phyloP scores from a whole-genome alignment of 2,113 vertebrate genomes.

The Pelecanus crispus region DNA sequence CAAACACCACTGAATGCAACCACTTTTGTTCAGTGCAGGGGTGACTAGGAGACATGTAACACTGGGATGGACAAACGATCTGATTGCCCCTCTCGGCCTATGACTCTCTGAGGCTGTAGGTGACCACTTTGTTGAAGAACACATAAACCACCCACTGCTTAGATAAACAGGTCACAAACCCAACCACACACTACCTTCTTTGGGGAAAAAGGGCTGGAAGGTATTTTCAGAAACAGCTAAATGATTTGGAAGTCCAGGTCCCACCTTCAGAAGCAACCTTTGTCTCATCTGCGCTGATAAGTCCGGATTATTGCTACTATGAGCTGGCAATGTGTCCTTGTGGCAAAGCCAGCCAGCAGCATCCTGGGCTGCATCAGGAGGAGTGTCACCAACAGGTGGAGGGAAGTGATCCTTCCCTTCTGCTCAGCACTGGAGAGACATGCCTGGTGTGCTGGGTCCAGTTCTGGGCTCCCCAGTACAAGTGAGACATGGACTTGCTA shows the following conservation, averaged over 20 bases:
- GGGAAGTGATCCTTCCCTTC: neutral
- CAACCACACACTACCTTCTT: neutral
- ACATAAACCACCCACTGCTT: neutral
- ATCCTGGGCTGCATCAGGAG: neutral
- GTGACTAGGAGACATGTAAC: neutral
- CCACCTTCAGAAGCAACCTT: neutral
- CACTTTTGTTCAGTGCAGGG: neutral
- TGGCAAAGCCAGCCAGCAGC: neutral
- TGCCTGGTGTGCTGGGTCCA: neutral
- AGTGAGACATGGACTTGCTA: neutral
- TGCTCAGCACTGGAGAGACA: neutral
- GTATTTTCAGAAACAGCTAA: neutral
- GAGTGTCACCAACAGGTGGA: neutral
- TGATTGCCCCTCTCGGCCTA: neutral
- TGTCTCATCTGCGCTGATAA: neutral
- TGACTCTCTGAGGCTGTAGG: neutral
- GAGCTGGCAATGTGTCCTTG: neutral
- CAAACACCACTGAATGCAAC: neutral
- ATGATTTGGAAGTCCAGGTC: neutral
- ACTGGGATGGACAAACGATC: accelerated
- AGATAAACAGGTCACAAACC: neutral
- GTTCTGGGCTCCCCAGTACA: neutral
- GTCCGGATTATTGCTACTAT: neutral
- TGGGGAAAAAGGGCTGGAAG: neutral
- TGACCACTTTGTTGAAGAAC: neutral